Evolutionary conservation across 2,113 vertebrate genomes (phyloP), one percentile per base, ranked within the genome.

Genomic region (Hydrolagus affinis): DNA sequence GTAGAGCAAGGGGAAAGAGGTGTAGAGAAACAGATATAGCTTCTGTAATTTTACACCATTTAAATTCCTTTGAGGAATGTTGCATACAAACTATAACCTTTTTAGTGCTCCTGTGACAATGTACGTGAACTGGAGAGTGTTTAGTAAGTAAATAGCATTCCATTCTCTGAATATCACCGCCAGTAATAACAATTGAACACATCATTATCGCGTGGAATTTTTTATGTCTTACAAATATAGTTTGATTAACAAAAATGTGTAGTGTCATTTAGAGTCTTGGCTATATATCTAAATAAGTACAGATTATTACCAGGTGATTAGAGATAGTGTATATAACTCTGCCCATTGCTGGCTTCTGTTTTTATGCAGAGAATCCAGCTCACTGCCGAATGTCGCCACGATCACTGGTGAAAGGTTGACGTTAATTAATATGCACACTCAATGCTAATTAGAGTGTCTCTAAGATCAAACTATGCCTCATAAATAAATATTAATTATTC

Each of bases 401-500:
- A 11, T 83, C 62, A 80, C 23, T 62, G 76, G n/a, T 80, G 57
- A 62, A 62, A 78, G 28, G 57, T 83, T 83, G 78, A 83, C 78
- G 66, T 83, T 83, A 66, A 66, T 83, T 83, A 83, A 66, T 83
- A 66, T 66, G 23, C 25, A 66, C 66, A 15, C n/a, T 83, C 32
- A 32, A 83, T 83, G 25, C 15, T 68, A 83, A 83, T 83, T 32
- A 66, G 62, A 66, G 30, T 83, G 78, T 83, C 28, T 83, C 62
- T 68, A 23, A 25, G 62, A 83, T 83, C 78, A 83, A 83, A 68
- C 62, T 83, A 28, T 64, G 78, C 66, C 77, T 83, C 78, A 68
- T 83, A 68, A 32, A 68, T 83, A 66, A 83, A 66, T 83, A 83
- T 68, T 83, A 83, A 68, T 83, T 83, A 25, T 83, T 60, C 62